Evolutionary conservation across 1,140 invertebrate species (phyloP).

Genomic region (Luehdorfia chinensis): DNA sequence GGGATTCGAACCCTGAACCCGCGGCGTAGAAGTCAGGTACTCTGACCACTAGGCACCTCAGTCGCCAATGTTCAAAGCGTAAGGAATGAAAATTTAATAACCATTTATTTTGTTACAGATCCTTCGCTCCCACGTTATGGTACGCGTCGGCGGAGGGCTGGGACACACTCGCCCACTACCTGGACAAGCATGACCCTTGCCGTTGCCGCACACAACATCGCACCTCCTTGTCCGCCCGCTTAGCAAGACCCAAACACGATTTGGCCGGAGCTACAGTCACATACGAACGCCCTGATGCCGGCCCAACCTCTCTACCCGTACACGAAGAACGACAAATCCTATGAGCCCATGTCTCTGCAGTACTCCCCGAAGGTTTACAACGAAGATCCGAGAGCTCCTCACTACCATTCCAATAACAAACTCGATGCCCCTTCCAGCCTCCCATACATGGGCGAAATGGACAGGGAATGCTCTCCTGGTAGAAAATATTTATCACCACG

Average conservation of each 20-base stretch:
- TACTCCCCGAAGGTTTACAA: conserved; percentile 47
- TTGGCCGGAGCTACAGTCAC: conserved; percentile 88
- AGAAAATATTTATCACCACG: conserved; percentile 48
- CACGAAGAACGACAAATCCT: conserved; percentile 56
- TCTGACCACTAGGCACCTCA: too few relatives aligned
- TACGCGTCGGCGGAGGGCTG: conserved; percentile 97
- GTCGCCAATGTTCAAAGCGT: too few relatives aligned
- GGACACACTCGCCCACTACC: conserved; percentile 97
- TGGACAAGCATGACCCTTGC: conserved; percentile 98
- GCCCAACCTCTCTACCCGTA: conserved; percentile 57
- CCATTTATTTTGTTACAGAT: conserved; percentile 80
- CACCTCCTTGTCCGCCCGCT: conserved; percentile 79
- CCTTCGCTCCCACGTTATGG: conserved; percentile 97
- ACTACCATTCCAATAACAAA: conserved; percentile 50
- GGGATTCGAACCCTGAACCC: too few relatives aligned
- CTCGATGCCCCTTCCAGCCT: conserved; percentile 55
- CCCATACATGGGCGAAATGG: conserved; percentile 59
- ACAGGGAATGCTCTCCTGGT: conserved; percentile 50
- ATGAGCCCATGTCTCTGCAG: conserved; percentile 68
- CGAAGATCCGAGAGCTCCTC: conserved; percentile 52
- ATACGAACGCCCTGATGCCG: conserved; percentile 83
- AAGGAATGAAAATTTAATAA: background rate
- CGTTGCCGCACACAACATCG: conserved; percentile 87
- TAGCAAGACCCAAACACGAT: conserved; percentile 81
- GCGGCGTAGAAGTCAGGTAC: too few relatives aligned